These are phyloP conservation scores for Gortyna flavago DNA, from an alignment of 2,888 invertebrate species.

Conservation along the genomic window DNA sequence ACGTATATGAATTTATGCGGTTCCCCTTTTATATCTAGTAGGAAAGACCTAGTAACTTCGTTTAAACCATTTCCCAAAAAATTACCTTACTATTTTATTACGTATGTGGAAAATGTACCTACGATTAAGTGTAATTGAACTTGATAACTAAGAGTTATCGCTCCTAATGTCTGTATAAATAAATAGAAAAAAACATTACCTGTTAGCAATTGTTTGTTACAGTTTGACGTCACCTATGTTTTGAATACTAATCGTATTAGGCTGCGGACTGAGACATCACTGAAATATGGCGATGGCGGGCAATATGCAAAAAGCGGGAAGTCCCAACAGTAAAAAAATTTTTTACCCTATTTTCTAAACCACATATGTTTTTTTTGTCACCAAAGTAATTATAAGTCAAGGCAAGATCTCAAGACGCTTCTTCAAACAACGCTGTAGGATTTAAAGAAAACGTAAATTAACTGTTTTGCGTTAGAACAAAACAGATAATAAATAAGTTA, in stretches of 20 bases:
- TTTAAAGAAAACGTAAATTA: not conserved
- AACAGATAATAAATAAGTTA: not conserved
- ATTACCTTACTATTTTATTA: too few species aligned
- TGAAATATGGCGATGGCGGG: not conserved
- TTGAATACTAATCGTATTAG: not conserved
- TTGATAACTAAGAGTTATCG: constrained; percentile 8
- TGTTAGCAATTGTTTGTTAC: not conserved
- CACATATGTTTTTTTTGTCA: not conserved
- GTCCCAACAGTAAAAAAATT: not conserved
- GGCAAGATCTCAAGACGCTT: not conserved
- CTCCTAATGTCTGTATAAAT: too few species aligned
- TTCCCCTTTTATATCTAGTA: not conserved
- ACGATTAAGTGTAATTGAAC: not conserved
- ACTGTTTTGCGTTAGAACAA: not conserved
- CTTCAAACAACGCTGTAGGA: not conserved
- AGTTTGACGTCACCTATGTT: not conserved
- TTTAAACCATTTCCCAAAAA: not conserved
- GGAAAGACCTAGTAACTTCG: too few species aligned
- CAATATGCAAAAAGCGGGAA: not conserved
- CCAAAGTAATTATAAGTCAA: not conserved
- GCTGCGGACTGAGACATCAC: not conserved
- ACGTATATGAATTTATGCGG: too few species aligned
- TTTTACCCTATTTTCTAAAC: too few species aligned
- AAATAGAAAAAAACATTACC: not conserved
- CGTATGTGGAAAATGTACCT: not conserved